A percentile compares a stretch with the other conserved stretches of the same genome.
Evolutionary conservation across 1,140 invertebrate species (phyloP).

Genomic region (Micrasema minimum): DNA sequence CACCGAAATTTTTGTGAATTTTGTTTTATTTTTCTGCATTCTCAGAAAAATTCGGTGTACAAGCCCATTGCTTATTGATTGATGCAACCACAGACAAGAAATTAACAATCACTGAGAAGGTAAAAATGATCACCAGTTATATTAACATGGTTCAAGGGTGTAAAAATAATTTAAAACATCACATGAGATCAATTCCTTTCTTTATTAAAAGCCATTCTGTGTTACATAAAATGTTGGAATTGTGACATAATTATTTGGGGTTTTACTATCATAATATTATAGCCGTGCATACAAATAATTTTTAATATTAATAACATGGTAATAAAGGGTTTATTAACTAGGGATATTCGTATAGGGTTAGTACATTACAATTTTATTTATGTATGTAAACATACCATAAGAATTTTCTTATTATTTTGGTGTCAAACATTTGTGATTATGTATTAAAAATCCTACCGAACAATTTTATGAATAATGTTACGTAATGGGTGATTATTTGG

Average conservation of each 20-base stretch:
- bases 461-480: slow-evolving; percentile 26
- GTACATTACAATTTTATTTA: slow-evolving; percentile 43
- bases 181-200: slow-evolving; percentile 38
- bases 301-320: slow-evolving; percentile 31
- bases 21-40: no score
- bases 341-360: slow-evolving; percentile 37
- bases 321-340: slow-evolving; percentile 32
- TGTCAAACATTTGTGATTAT: slow-evolving; percentile 51
- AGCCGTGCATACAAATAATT: slow-evolving; percentile 38
- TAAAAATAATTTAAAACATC: no score
- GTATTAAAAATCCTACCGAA: slow-evolving; percentile 41
- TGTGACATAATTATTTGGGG: slow-evolving; percentile 31
- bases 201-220: slow-evolving; percentile 30
- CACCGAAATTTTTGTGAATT: no score
- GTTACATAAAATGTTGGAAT: slow-evolving; percentile 35
- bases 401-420: slow-evolving; percentile 51
- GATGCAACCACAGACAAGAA: no score
- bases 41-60: no score
- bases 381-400: slow-evolving; percentile 54
- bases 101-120: no score
- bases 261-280: slow-evolving; percentile 30
- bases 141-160: no score
- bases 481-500: slow-evolving; percentile 23
- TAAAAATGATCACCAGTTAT: no score
- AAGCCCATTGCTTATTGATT: no score